These are phyloP conservation scores for Montifringilla adamsi DNA, from an alignment of 2,113 vertebrate genomes.

Conservation along the genomic window DNA sequence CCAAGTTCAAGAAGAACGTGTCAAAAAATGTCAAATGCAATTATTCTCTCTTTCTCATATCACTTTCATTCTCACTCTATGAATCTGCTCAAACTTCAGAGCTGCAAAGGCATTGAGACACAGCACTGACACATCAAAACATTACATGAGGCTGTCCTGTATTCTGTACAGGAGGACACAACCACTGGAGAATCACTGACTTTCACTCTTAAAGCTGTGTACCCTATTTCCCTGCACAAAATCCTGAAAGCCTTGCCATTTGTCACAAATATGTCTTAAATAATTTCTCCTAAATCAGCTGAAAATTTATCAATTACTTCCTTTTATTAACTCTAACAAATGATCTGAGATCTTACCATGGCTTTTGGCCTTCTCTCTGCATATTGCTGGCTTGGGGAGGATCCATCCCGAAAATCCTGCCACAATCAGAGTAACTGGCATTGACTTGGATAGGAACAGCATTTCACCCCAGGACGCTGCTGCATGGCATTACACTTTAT, in stretches of 20 bases:
- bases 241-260: background rate
- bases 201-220: rapidly evolving
- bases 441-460: background rate
- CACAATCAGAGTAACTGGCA: background rate
- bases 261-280: background rate
- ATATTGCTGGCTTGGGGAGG: background rate
- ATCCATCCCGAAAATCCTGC: background rate
- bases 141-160: background rate
- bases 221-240: background rate
- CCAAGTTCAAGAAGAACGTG: background rate
- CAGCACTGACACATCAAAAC: background rate
- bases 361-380: background rate
- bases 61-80: background rate
- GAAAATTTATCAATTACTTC: background rate
- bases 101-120: background rate
- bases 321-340: background rate
- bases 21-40: background rate
- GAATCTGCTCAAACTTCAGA: background rate
- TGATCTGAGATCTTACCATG: background rate
- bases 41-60: background rate
- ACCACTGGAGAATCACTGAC: background rate
- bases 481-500: background rate
- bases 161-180: background rate
- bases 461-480: background rate
- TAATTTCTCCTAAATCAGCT: background rate